These are phyloP conservation scores for Drosophila sucinea DNA, from an alignment of 1,140 invertebrate species.

Conservation along the genomic window DNA sequence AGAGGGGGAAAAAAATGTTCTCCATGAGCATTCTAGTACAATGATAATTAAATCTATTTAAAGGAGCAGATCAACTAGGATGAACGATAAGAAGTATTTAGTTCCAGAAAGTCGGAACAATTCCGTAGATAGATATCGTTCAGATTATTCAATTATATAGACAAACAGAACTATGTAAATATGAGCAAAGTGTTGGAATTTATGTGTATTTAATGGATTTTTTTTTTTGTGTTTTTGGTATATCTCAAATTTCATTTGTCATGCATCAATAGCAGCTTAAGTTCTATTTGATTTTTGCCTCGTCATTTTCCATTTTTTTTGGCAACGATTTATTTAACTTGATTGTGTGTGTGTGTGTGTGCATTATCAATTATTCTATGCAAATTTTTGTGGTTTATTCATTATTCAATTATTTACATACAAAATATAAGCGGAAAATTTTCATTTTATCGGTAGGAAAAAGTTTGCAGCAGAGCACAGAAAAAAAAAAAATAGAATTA, in stretches of 20 bases:
- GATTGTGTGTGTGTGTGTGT: slow-evolving; percentile 5
- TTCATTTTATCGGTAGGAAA: slow-evolving; percentile 26
- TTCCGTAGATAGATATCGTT: too few species aligned
- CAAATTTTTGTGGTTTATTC: slow-evolving; percentile 17
- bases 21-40: too few species aligned
- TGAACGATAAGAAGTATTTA: too few species aligned
- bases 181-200: neutral
- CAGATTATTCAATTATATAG: slow-evolving; percentile 20
- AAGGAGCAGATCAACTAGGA: too few species aligned
- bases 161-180: slow-evolving; percentile 26
- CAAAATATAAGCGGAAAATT: slow-evolving; percentile 16
- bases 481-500: slow-evolving; percentile 1
- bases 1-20: too few species aligned
- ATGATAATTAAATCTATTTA: too few species aligned
- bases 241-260: slow-evolving; percentile 4
- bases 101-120: too few species aligned
- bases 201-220: neutral
- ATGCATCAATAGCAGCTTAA: slow-evolving; percentile 11
- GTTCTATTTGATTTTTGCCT: neutral
- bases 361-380: slow-evolving; percentile 40
- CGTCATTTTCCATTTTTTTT: neutral
- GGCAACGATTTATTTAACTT: neutral
- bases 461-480: slow-evolving; percentile 8
- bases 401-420: slow-evolving; percentile 38
- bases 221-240: neutral